Evolutionary conservation across 2,113 vertebrate genomes (phyloP).

Genomic region (Myodes glareolus): DNA sequence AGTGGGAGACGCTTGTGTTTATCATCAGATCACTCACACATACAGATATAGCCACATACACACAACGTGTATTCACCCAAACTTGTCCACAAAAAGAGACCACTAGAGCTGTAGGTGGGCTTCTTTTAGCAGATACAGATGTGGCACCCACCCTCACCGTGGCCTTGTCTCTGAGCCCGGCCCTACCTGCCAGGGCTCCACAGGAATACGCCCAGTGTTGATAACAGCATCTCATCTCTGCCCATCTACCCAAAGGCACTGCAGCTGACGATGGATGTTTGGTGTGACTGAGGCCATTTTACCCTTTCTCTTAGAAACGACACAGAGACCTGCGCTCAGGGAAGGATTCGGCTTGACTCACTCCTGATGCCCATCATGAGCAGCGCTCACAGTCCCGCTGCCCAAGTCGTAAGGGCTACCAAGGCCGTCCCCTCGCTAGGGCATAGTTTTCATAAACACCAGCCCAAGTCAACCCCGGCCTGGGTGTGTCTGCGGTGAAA

Average conservation of each 20-base stretch:
- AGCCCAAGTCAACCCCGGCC: neutral
- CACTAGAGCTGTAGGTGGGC: neutral
- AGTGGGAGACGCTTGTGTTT: neutral
- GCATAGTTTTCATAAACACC: neutral
- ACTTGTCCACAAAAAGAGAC: neutral
- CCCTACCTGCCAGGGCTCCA: neutral
- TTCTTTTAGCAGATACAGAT: neutral
- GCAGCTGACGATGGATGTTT: neutral
- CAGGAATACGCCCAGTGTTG: neutral
- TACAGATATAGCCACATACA: neutral
- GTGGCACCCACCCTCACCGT: neutral
- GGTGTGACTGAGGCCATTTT: neutral
- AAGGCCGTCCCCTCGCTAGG: neutral
- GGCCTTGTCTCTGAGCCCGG: neutral
- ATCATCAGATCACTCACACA: neutral
- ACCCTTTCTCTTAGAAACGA: slow-evolving; percentile 13
- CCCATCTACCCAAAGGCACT: neutral
- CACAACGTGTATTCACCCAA: neutral
- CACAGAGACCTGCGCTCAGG: neutral
- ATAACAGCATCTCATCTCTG: neutral
- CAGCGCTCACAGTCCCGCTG: neutral
- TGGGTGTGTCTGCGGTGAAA: neutral
- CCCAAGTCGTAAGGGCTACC: neutral
- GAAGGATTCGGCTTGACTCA: neutral
- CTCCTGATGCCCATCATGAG: neutral